Base-by-base conservation (phyloP, 1,140 invertebrate species). In the Drosophila oshimai region DNA sequence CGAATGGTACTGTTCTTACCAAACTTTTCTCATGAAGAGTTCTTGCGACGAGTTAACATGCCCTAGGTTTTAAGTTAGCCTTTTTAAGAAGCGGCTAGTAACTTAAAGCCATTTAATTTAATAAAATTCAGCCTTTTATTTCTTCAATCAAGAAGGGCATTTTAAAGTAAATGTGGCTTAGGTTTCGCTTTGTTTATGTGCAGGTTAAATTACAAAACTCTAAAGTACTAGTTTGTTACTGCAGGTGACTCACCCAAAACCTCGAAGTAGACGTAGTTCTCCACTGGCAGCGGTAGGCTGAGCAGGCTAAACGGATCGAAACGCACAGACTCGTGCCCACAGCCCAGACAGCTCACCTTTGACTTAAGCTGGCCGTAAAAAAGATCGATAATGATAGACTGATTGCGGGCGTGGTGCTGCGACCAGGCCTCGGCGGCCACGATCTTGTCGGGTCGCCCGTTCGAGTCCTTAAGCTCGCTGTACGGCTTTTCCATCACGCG, bases 281-380 rank as follows among this genome's bases (percentile, higher is more conserved):
- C 96, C 91, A 97, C 95, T 3, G 97, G 96, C 61, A 98, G 92
- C 41, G 96, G 96, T 70, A 98, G 91, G 74, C 96, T 97, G 13
- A 98, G 93, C 91, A 96, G 95, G 89, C 96, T 97, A 92, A 97
- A 98, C 2, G 96, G 95, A 92, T 98, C 97, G 91, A 98, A 98
- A 22, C 96, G 93, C 24, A 97, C 96, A 60, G 95, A 96, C 76
- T 95, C 94, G 74, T 94, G 94, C 10, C 94, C 93, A 91, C 97
- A 98, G 6, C 94, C 93, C 74, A 94, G 93, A 91, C 97, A 98
- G 36, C 93, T 95, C 24, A 96, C 94, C 90, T 95, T 95, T 2
- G 96, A 97, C 92, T 97, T 97, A 0, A 98, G 92, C 91, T 97
- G 96, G 0, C 97, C 97, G 92, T 97, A 97, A 92, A 98, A 98